Evolutionary conservation across 2,113 vertebrate species (phyloP), one percentile per base, ranked within the genome.

Genomic region (Laticauda laticaudata): DNA sequence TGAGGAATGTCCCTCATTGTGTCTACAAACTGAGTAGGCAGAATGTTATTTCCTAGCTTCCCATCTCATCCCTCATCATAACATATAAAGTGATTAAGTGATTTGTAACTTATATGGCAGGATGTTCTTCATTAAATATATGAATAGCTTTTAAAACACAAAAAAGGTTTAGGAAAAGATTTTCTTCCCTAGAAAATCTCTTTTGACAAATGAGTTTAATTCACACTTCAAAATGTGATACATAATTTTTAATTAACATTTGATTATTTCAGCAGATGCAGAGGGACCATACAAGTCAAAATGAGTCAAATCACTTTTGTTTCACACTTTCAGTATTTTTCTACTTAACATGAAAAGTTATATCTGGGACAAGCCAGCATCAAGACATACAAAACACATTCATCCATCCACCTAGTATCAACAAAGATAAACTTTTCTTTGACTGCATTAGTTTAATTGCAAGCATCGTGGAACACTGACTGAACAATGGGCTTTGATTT

Each of bases 161-260:
- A 0, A 0, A 48, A n/a, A 64, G 12, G 64, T 69, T 69, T 69
- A n/a, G 64, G 14, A 69, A 69, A 69, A 69, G 0, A 69, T n/a
- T 69, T 15, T n/a, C 29, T 69, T 69, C 12, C 90, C 11, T 92
- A 75, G 86, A 91, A 21, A 59, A 93, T 0, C 89, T 87, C 61
- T 93, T 92, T 39, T 87, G 91, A 89, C 61, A 88, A 64, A 93
- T 91, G 85, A 91, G 45, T 91, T 86, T 94, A 93, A 94, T 57
- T 91, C 24, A 86, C 57, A 94, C 75, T 56, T 90, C 87, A 92
- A 95, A 95, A 90, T 9, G 14, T 95, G 4, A 8, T 89, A 56
- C 94, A 91, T 92, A 29, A 85, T 29, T 88, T 55, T n/a, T 88
- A 34, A 61, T 86, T 86, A 43, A 55, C 18, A 9, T n/a, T 88